These are phyloP conservation scores for Myotis planiceps DNA, from an alignment of 2,797 vertebrate species.

Conservation along the genomic window DNA sequence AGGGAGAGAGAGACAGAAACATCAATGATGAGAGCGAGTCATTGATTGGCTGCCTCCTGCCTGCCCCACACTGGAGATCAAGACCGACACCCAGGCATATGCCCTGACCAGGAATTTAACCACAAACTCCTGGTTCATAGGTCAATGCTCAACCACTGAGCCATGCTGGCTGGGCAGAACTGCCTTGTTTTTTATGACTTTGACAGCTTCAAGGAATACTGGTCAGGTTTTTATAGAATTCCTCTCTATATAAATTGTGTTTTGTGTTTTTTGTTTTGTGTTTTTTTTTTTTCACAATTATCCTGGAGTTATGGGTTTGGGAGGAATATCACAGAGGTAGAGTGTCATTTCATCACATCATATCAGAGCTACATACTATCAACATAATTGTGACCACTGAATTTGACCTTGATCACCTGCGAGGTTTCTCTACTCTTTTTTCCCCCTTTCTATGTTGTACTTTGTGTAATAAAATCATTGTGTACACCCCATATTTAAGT, in stretches of 20 bases:
- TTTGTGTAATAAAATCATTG: not conserved
- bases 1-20: too few relatives aligned
- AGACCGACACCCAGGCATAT: too few relatives aligned
- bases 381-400: not conserved
- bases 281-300: not conserved
- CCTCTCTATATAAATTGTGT: not conserved
- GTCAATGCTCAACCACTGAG: too few relatives aligned
- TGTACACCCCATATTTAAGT: not conserved
- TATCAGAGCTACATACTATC: not conserved
- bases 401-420: not conserved
- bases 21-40: too few relatives aligned
- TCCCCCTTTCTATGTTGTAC: not conserved
- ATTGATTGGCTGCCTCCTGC: too few relatives aligned
- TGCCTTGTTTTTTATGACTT: not conserved
- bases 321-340: not conserved
- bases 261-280: not conserved
- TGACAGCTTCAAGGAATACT: not conserved
- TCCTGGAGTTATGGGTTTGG: not conserved
- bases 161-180: too few relatives aligned
- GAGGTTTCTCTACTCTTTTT: not conserved
- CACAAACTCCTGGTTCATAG: too few relatives aligned
- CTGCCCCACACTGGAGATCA: too few relatives aligned
- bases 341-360: not conserved
- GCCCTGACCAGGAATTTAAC: too few relatives aligned
- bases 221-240: not conserved